phyloP scores from a whole-genome alignment of 2,797 vertebrate genomes.

The Dryobates pubescens region DNA sequence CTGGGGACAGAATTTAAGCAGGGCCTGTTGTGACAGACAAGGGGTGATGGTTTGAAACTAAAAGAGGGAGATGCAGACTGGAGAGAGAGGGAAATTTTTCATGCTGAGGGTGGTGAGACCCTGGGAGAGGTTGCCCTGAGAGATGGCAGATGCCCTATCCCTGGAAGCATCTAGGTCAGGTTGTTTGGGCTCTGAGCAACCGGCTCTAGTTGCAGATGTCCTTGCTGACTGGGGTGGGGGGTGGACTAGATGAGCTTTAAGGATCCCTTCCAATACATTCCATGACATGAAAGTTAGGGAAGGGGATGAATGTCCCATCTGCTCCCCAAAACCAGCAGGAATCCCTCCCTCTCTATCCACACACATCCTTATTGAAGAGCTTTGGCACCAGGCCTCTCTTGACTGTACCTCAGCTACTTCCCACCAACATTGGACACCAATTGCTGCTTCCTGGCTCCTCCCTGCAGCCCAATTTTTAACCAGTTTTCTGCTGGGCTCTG shows the following conservation, averaged over 20 bases:
- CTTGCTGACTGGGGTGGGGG: not conserved
- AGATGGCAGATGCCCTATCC: not conserved
- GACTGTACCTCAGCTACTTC: not conserved
- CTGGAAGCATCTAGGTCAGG: not conserved
- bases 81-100: not conserved
- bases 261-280: not conserved
- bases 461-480: not conserved
- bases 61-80: not conserved
- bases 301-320: not conserved
- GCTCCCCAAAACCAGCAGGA: not conserved
- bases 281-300: not conserved
- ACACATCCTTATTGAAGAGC: not conserved
- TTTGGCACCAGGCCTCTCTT: not conserved
- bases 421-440: not conserved
- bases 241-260: not conserved
- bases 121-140: not conserved
- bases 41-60: not conserved
- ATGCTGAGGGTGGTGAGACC: not conserved
- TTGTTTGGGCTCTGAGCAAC: not conserved
- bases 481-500: not conserved
- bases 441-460: not conserved
- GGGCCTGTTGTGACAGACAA: not conserved
- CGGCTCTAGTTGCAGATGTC: not conserved
- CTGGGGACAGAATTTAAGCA: not conserved
- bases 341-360: not conserved